Evolutionary conservation across 2,113 vertebrate genomes (phyloP), one percentile per base, ranked within the genome.

Genomic region (Tragelaphus strepsiceros): DNA sequence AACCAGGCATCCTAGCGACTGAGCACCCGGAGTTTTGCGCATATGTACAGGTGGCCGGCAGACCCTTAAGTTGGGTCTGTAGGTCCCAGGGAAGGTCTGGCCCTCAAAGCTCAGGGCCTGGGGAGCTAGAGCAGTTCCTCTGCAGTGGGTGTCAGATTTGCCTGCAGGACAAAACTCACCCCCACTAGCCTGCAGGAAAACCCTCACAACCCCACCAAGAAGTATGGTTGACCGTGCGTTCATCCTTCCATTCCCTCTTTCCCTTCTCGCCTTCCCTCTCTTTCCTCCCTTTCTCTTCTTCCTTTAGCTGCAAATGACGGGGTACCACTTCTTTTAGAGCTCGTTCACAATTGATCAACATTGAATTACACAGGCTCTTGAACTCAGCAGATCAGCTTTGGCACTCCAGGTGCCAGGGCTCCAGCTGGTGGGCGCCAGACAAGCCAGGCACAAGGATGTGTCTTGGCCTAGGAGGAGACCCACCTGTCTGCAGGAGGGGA

Each of bases 11-110:
- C 21, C 21, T 5, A 30, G 17, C 2, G 4, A 15, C 54, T 3
- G 2, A 22, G 51, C 81, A 59, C 35, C 59, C 5, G 3, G 19
- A 14, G 43, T 24, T 5, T 30, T 21, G 56, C 0, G 7, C 53
- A 8, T 0, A 6, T 9, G 15, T 17, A 12, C 8, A 4, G 0
- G 2, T 5, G 7, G 58, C 77, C 2, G 5, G 2, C 26, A 43
- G 21, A 88, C 53, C 43, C 24, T 2, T 2, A 13, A 49, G n/a
- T 35, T 24, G 4, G n/a, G 67, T 22, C 58, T 49, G 84, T 30
- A 86, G 54, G 28, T 15, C 46, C 64, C 61, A 74, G 17, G 5
- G 12, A 46, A 7, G 39, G 22, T 32, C 43, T 2, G 4, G 35
- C 1, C 39, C 87, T 61, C 53, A 35, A 74, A 61, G 39, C 32